phyloP scores from a whole-genome alignment of 2,888 invertebrate genomes.

The Heliconius ethilla region DNA sequence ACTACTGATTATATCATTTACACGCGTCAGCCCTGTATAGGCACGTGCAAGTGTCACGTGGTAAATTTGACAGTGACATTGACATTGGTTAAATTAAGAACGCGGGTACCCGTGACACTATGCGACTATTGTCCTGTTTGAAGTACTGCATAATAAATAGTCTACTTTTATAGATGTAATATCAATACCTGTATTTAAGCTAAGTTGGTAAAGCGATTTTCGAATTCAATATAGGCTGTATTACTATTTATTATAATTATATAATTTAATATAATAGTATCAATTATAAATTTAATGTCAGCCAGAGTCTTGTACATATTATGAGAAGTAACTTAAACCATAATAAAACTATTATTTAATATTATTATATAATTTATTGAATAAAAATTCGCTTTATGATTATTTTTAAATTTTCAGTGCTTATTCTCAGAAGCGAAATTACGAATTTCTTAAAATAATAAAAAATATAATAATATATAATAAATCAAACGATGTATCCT shows the following conservation, averaged over 20 bases:
- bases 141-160: not conserved
- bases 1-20: slow-evolving; percentile 23
- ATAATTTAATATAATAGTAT: too few species aligned
- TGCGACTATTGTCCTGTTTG: not conserved
- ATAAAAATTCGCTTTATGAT: not conserved
- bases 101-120: not conserved
- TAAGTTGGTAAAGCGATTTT: not conserved
- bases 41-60: slow-evolving; percentile 49
- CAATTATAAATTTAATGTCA: too few species aligned
- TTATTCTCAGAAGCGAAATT: not conserved
- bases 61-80: slow-evolving; percentile 59
- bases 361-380: not conserved
- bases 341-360: too few species aligned
- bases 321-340: too few species aligned
- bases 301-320: too few species aligned
- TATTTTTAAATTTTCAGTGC: not conserved
- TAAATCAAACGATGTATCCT: slow-evolving; percentile 47
- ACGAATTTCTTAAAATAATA: not conserved
- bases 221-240: not conserved
- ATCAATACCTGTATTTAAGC: not conserved
- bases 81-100: slow-evolving; percentile 57
- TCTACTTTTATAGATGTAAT: not conserved
- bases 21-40: slow-evolving; percentile 5
- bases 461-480: not conserved
- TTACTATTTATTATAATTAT: too few species aligned